phyloP scores from a whole-genome alignment of 2,888 invertebrate genomes.

The Podabrus alpinus region DNA sequence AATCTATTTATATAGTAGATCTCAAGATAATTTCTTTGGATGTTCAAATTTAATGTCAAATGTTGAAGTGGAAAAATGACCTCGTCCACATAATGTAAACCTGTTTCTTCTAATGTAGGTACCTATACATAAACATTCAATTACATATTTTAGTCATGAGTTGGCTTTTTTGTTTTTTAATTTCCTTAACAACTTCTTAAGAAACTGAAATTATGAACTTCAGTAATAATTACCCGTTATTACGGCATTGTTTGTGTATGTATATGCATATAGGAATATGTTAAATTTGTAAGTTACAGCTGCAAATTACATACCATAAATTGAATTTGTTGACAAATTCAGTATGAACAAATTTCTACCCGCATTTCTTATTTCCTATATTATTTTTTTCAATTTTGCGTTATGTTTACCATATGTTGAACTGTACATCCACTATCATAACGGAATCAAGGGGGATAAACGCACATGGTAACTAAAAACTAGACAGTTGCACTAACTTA shows the following conservation, averaged over 20 bases:
- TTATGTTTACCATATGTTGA: neutral
- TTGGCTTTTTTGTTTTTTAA: neutral
- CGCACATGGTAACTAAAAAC: neutral
- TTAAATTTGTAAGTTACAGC: neutral
- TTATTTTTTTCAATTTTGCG: neutral
- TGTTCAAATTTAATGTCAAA: constrained; percentile 8
- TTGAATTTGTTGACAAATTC: neutral
- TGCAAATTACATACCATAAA: neutral
- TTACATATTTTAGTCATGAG: constrained; percentile 43
- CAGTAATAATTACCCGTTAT: neutral
- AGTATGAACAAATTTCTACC: neutral
- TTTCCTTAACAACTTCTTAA: neutral
- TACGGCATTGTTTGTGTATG: neutral
- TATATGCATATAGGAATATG: too few species aligned
- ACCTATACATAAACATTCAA: constrained; percentile 40
- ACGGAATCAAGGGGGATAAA: neutral
- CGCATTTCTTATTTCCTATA: neutral
- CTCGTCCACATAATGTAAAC: constrained; percentile 35
- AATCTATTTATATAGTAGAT: constrained; percentile 13
- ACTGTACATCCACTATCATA: neutral
- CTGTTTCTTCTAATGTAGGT: constrained; percentile 34
- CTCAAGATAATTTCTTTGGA: constrained; percentile 2
- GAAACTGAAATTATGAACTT: neutral
- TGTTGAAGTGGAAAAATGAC: constrained; percentile 21
- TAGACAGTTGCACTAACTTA: neutral